A percentile compares a stretch with the other conserved stretches of the same genome.
These are phyloP conservation scores for Ryuthela nishihirai DNA, from an alignment of 2,888 invertebrate genomes.

Conservation along the genomic window DNA sequence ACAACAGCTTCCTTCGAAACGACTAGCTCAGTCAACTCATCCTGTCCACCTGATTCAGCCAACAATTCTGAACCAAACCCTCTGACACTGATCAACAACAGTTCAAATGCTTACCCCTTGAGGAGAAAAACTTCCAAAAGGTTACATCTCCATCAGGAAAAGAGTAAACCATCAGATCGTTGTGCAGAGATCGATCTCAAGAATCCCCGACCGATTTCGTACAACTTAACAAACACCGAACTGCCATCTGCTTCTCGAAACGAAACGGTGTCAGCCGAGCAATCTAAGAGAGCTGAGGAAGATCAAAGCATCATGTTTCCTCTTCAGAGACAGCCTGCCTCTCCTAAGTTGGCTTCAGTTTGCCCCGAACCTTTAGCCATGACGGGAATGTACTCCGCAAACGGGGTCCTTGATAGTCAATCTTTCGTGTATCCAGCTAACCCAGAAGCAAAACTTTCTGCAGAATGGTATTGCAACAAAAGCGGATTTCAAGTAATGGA, in stretches of 20 bases:
- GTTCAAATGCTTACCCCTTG: too few relatives aligned
- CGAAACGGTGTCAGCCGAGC: too few relatives aligned
- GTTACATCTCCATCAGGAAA: too few relatives aligned
- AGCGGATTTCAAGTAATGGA: slow-evolving; percentile 14
- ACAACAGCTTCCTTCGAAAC: neutral
- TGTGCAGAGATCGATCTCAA: too few relatives aligned
- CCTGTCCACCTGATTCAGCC: slow-evolving; percentile 4
- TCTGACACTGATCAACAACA: too few relatives aligned
- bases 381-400: slow-evolving; percentile 21
- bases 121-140: too few relatives aligned
- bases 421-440: slow-evolving; percentile 17
- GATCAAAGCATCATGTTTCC: slow-evolving; percentile 26
- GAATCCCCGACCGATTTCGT: too few relatives aligned
- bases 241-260: too few relatives aligned
- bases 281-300: too few relatives aligned
- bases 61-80: too few relatives aligned
- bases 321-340: slow-evolving; percentile 29
- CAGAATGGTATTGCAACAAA: slow-evolving; percentile 58
- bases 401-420: slow-evolving; percentile 34
- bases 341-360: slow-evolving; percentile 38
- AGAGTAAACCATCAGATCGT: too few relatives aligned
- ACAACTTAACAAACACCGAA: too few relatives aligned
- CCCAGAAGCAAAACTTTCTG: slow-evolving; percentile 58
- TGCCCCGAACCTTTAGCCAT: slow-evolving; percentile 34
- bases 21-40: neutral